These are phyloP conservation scores for Prunella strophiata DNA, from an alignment of 2,797 vertebrate species.

Conservation along the genomic window DNA sequence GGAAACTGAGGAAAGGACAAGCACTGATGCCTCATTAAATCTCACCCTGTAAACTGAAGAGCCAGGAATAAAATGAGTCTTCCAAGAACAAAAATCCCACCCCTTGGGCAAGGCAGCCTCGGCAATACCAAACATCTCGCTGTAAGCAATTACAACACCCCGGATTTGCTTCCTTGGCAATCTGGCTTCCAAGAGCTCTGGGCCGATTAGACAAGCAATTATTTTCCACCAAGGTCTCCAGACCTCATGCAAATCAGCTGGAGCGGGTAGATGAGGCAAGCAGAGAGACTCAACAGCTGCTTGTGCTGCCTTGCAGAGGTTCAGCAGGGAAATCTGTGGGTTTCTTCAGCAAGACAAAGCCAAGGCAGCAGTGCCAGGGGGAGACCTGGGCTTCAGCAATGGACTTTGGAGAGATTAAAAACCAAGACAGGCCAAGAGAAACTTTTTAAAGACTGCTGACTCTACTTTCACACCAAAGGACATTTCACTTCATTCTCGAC, in stretches of 20 bases:
- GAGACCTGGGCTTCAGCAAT: neutral
- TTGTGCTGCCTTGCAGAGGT: neutral
- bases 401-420: neutral
- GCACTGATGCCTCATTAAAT: neutral
- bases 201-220: neutral
- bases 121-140: neutral
- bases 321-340: neutral
- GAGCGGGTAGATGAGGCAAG: neutral
- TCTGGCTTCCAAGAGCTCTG: neutral
- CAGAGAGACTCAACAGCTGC: neutral
- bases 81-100: neutral
- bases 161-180: neutral
- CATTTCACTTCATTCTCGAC: neutral
- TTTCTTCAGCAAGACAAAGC: neutral
- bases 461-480: neutral
- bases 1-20: neutral
- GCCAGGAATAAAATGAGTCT: neutral
- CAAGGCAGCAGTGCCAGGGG: neutral
- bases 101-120: conserved; percentile 26
- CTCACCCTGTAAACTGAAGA: neutral
- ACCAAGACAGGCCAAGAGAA: neutral
- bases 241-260: neutral
- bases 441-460: neutral
- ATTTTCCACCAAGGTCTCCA: conserved; percentile 9
- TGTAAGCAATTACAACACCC: conserved; percentile 26